These are phyloP conservation scores for Callinectes sapidus DNA, from an alignment of 2,888 invertebrate genomes.

Conservation along the genomic window DNA sequence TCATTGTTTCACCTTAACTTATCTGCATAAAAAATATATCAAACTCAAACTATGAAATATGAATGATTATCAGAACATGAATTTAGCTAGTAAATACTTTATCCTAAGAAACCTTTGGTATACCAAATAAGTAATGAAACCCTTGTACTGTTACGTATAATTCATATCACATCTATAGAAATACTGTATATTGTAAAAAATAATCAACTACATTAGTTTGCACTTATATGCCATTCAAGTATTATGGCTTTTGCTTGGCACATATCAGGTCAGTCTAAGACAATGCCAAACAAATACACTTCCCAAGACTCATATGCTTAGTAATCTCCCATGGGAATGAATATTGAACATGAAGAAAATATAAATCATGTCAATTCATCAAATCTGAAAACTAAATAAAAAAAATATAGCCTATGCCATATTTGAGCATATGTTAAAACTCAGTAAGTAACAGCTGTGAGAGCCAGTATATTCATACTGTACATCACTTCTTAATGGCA, in stretches of 20 bases:
- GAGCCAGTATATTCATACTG: neutral
- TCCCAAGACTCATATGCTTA: neutral
- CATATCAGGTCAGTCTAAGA: neutral
- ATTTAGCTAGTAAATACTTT: neutral
- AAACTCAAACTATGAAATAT: neutral
- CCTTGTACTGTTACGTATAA: neutral
- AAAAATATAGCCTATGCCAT: neutral
- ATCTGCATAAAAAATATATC: neutral
- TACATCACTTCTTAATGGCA: neutral
- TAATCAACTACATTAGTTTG: neutral
- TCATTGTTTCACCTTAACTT: neutral
- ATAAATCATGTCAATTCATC: neutral
- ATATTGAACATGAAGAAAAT: no score
- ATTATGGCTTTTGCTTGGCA: neutral
- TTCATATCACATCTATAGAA: neutral
- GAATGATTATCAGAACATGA: neutral
- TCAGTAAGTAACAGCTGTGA: neutral
- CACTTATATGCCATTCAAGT: neutral
- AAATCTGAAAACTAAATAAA: neutral
- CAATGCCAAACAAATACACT: neutral
- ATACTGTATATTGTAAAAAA: neutral
- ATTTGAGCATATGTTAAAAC: neutral
- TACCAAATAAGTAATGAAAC: neutral
- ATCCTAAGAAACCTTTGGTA: neutral
- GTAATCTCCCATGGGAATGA: no score